Conservation (phyloP, 1,140 invertebrate species). For the Octopus bimaculoides region DNA sequence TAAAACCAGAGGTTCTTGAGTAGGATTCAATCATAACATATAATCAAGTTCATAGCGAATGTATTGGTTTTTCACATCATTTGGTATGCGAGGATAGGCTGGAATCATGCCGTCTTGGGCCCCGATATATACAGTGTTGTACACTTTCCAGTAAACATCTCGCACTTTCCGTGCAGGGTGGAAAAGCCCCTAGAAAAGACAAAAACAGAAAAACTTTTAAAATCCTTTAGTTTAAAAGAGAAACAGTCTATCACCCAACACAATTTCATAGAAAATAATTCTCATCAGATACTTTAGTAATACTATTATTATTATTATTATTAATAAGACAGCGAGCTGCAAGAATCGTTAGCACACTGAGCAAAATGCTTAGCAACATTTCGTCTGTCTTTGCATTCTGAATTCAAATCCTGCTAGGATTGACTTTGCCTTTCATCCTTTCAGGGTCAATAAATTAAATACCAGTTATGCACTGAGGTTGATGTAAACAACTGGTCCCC, state of each 20-base stretch:
- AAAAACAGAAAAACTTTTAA: not conserved
- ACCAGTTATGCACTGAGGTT: too few relatives aligned
- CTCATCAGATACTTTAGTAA: not conserved
- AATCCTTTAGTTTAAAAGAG: not conserved
- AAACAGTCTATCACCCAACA: not conserved
- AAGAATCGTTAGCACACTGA: too few relatives aligned
- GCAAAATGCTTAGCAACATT: too few relatives aligned
- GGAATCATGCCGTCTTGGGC: slow-evolving; percentile 98
- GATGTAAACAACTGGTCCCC: too few relatives aligned
- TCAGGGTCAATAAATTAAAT: too few relatives aligned
- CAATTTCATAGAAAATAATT: not conserved
- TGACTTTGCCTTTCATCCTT: too few relatives aligned
- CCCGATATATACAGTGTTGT: slow-evolving; percentile 98
- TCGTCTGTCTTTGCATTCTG: too few relatives aligned
- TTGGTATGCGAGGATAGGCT: slow-evolving; percentile 91
- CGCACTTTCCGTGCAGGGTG: slow-evolving; percentile 98
- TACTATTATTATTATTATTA: too few relatives aligned
- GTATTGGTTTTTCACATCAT: slow-evolving; percentile 95
- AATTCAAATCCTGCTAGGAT: too few relatives aligned
- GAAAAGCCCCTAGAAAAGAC: slow-evolving; percentile 79
- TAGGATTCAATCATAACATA: slow-evolving; percentile 50
- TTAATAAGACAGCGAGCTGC: too few relatives aligned
- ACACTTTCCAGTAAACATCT: slow-evolving; percentile 98
- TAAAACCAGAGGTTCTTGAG: not conserved
- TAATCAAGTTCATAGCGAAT: slow-evolving; percentile 96